Conservation (phyloP, 1,140 invertebrate species). For the Drosophila cardini region DNA sequence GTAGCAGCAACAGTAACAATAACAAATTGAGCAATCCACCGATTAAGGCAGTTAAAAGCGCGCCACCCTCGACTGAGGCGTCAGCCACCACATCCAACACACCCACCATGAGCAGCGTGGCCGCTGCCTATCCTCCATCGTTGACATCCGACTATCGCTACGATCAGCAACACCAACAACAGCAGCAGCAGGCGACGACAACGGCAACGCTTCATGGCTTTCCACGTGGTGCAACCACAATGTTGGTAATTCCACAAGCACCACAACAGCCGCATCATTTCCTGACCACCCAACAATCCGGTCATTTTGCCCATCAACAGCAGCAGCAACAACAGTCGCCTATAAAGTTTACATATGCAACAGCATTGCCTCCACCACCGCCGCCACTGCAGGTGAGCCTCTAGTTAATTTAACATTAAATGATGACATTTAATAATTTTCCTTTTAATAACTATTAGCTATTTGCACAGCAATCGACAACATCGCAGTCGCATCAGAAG, state of each 20-base stretch:
- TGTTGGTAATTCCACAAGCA: constrained; percentile 69
- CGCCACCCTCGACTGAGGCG: constrained; percentile 73
- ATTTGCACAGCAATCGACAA: constrained; percentile 65
- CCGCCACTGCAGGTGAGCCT: constrained; percentile 76
- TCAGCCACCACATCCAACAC: constrained; percentile 67
- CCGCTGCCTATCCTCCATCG: constrained; percentile 55
- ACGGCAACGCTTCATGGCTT: constrained; percentile 35
- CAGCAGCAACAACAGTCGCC: constrained; percentile 59
- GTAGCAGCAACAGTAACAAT: constrained; percentile 33
- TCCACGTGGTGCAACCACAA: constrained; percentile 49
- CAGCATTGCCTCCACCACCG: constrained; percentile 66
- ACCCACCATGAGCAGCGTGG: constrained; percentile 67
- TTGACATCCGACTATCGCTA: constrained; percentile 65
- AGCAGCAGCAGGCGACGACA: constrained; percentile 11
- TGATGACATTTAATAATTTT: background rate
- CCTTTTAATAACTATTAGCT: constrained; percentile 45
- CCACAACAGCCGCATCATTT: constrained; percentile 65
- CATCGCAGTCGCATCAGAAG: constrained; percentile 74
- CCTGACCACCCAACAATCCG: constrained; percentile 50
- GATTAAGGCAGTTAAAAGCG: constrained; percentile 71
- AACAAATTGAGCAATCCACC: constrained; percentile 76
- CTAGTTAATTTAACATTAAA: no score
- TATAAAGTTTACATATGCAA: constrained; percentile 71
- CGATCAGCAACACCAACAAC: constrained; percentile 61
- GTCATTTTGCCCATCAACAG: constrained; percentile 60